phyloP scores from a whole-genome alignment of 2,888 invertebrate species.

The Cyclophora punctaria region DNA sequence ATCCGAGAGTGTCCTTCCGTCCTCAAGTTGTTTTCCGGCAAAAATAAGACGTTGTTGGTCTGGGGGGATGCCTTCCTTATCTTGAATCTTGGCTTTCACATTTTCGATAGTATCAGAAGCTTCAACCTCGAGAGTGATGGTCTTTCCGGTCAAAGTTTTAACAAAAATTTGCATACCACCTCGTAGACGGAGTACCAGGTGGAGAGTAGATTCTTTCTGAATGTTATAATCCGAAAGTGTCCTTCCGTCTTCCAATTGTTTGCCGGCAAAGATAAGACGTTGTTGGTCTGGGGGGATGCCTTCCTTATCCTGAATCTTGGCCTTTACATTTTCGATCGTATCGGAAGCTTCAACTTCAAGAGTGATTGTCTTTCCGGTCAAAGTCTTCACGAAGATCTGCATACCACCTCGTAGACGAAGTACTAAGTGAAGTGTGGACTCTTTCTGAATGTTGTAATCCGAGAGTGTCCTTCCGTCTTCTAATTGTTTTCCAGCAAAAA shows the following conservation, averaged over 20 bases:
- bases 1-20: conserved; percentile 17
- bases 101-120: conserved; percentile 20
- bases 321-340: conserved; percentile 78
- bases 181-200: conserved; percentile 17
- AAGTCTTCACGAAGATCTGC: conserved; percentile 77
- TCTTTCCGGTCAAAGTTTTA: conserved; percentile 18
- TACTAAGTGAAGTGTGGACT: conserved; percentile 28
- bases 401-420: conserved; percentile 39
- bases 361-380: conserved; percentile 77
- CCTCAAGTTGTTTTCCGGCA: conserved; percentile 19
- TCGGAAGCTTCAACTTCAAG: conserved; percentile 75
- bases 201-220: conserved; percentile 18
- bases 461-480: conserved; percentile 29
- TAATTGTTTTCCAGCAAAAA: conserved; percentile 29
- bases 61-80: conserved; percentile 21
- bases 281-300: conserved; percentile 77
- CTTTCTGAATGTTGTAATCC: conserved; percentile 31
- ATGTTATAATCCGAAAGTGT: conserved; percentile 38
- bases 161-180: conserved; percentile 22
- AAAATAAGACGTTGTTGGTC: conserved; percentile 20
- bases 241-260: conserved; percentile 80
- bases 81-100: conserved; percentile 19
- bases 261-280: conserved; percentile 78
- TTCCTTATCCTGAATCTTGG: conserved; percentile 71
- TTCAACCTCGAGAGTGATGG: conserved; percentile 18